Percentiles rank a stretch among this genome's conserved stretches.
Conservation (phyloP, 2,888 invertebrate species). For the Phlogophora meticulosa region DNA sequence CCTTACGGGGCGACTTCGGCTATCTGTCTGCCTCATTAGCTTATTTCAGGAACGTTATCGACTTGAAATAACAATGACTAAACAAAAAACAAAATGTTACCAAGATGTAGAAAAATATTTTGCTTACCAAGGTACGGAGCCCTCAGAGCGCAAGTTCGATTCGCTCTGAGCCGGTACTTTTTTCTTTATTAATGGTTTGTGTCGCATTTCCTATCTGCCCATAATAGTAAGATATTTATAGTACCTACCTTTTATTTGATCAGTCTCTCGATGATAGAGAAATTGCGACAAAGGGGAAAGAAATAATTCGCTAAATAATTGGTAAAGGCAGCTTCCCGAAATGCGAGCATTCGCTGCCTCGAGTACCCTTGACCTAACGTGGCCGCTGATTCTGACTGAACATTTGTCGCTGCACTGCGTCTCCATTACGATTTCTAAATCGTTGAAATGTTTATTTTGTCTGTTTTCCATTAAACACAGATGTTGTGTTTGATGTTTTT, state of each 20-base stretch:
- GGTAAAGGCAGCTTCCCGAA: conserved; percentile 65
- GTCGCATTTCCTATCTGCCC: conserved; percentile 11
- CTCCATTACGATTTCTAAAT: conserved; percentile 63
- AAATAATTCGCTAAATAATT: conserved; percentile 74
- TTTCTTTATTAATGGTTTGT: neutral
- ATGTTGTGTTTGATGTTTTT: conserved; percentile 15
- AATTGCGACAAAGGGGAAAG: conserved; percentile 67
- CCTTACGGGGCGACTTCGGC: too few species aligned
- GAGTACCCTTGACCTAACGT: conserved; percentile 82
- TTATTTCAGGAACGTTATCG: too few species aligned
- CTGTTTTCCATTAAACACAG: conserved; percentile 51
- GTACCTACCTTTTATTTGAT: conserved; percentile 15
- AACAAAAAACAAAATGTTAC: too few species aligned
- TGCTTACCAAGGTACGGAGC: too few species aligned
- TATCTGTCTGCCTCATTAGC: too few species aligned
- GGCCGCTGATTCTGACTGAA: conserved; percentile 70
- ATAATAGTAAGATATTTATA: conserved; percentile 9
- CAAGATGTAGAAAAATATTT: too few species aligned
- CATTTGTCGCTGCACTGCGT: conserved; percentile 70
- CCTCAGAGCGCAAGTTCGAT: too few species aligned
- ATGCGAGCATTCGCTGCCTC: conserved; percentile 72
- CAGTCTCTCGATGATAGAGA: conserved; percentile 53
- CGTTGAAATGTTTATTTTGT: conserved; percentile 57
- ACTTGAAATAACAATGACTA: too few species aligned
- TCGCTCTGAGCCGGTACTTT: too few species aligned